Evolutionary conservation across 2,113 vertebrate species (phyloP), one percentile per base, ranked within the genome.

Genomic region (Thalassarche chlororhynchos): DNA sequence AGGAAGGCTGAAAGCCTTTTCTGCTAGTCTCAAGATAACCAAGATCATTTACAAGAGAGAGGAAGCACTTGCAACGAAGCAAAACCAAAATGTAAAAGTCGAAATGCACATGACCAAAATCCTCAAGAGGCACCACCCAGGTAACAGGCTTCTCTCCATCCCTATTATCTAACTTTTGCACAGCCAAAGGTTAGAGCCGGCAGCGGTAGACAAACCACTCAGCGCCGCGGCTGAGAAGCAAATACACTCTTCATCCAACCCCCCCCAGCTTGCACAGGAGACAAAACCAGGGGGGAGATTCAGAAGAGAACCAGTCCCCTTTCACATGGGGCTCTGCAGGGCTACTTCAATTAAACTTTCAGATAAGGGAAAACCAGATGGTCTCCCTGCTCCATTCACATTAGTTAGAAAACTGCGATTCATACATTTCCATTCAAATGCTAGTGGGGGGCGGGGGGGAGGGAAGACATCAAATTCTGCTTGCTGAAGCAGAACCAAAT

Each of bases 221-320:
- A 8, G 28, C 5, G 24, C 32, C 20, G 0, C 0, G 3, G 49
- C 44, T 36, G 36, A 36, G 25, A 71, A 74, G 44, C 9, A 29
- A 84, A 81, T 1, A 17, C 23, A 32, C 15, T 61, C 24, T 7
- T 16, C 19, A 64, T 17, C 42, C 42, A 77, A n/a, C 9, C 25
- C 14, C 14, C 40, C 11, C 23, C 28, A 61, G 20, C 51, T 71
- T 42, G 34, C 25, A 34, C 58, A 32, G n/a, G 28, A 83, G 21
- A 25, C 28, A 70, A 92, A 66, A 36, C 6, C 21, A 18, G 14
- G 7, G 11, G 13, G 19, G 9, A 36, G 47, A 75, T 19, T 9
- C 0, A 0, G 47, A 55, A 54, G 1, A 69, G n/a, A 46, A 80
- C 10, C 24, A 76, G n/a, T 9, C 21, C 26, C 66, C 28, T 46